These are phyloP conservation scores for Ceyx melanurus DNA, from an alignment of 2,113 vertebrate genomes.

Conservation along the genomic window DNA sequence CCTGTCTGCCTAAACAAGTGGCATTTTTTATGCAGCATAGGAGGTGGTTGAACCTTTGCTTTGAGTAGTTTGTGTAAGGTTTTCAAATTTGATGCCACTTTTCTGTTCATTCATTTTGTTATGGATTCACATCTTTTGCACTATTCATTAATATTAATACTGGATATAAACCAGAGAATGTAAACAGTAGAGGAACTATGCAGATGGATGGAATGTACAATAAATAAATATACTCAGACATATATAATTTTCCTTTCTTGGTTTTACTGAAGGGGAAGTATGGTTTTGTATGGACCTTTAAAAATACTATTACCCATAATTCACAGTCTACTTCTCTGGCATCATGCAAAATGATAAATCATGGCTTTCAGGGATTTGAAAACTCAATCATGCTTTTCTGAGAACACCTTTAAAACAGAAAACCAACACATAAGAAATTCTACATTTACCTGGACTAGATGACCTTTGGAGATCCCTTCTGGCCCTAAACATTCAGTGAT, in stretches of 20 bases:
- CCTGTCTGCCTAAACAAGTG: not conserved
- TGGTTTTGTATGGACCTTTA: not conserved
- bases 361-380: not conserved
- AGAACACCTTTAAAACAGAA: not conserved
- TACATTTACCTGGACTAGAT: not conserved
- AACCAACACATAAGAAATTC: not conserved
- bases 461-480: too few species aligned
- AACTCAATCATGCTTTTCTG: not conserved
- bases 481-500: too few species aligned
- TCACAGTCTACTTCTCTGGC: not conserved
- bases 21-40: not conserved
- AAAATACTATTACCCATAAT: not conserved
- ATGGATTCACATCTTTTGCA: not conserved
- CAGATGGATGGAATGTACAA: not conserved
- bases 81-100: not conserved
- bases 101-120: not conserved
- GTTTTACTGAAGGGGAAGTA: not conserved
- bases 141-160: not conserved
- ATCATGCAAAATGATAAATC: not conserved
- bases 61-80: not conserved
- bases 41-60: not conserved
- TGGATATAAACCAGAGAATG: not conserved
- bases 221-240: not conserved
- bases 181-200: not conserved
- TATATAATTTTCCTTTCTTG: not conserved